Conservation (phyloP, 2,888 invertebrate species). For the Cremastinae sp. region DNA sequence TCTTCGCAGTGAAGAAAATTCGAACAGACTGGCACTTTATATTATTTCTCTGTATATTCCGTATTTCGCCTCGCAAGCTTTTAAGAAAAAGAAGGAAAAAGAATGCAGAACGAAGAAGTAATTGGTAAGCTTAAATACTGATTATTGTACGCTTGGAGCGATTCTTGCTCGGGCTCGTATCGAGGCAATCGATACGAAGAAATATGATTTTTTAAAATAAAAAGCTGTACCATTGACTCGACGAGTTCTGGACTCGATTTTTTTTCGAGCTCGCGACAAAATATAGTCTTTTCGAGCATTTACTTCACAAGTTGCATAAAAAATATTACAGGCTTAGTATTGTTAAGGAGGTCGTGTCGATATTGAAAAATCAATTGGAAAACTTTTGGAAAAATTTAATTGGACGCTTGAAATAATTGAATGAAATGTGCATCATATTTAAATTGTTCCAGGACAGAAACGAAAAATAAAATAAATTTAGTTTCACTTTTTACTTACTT, state of each 20-base stretch:
- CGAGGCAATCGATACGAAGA: slow-evolving; percentile 16
- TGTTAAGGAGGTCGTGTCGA: no score
- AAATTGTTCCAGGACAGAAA: no score
- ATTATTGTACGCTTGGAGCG: slow-evolving; percentile 67
- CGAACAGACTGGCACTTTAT: slow-evolving; percentile 26
- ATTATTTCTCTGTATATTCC: slow-evolving; percentile 23
- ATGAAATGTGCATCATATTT: no score
- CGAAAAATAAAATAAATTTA: no score
- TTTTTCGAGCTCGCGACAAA: slow-evolving; percentile 21
- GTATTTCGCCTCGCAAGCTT: slow-evolving; percentile 33
- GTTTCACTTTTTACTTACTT: no score
- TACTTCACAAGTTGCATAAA: slow-evolving; percentile 45
- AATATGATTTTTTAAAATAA: neutral
- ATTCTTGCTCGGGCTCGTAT: slow-evolving; percentile 49
- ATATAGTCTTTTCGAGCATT: slow-evolving; percentile 43
- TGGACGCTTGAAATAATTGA: no score
- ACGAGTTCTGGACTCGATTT: slow-evolving; percentile 24
- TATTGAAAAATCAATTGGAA: no score
- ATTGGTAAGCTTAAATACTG: slow-evolving; percentile 66
- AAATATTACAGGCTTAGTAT: slow-evolving; percentile 50
- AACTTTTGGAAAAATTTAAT: no score
- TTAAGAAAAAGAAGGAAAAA: slow-evolving; percentile 50
- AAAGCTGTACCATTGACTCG: slow-evolving; percentile 14
- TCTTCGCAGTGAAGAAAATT: slow-evolving; percentile 10
- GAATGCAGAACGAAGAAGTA: slow-evolving; percentile 20